Percentiles rank a stretch among this genome's conserved stretches.
Evolutionary conservation across 2,797 vertebrate species (phyloP).

Genomic region (Pseudochirops corinnae): DNA sequence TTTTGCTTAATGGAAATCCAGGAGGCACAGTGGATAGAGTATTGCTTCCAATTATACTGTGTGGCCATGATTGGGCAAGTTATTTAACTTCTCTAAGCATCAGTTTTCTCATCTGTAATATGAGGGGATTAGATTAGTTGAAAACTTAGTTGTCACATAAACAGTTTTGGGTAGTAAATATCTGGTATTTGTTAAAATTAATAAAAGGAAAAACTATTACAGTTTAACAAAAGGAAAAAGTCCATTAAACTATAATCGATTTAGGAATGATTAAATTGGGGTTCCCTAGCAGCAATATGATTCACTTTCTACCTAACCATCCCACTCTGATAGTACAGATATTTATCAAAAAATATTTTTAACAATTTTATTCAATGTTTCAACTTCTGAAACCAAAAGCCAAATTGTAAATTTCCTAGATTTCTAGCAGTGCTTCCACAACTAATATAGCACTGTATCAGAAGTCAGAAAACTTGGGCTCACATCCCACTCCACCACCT

Average conservation of each 20-base stretch:
- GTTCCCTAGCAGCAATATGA: neutral
- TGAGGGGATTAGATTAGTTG: neutral
- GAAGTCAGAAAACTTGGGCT: neutral
- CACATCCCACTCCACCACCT: neutral
- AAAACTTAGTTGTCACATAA: neutral
- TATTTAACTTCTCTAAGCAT: neutral
- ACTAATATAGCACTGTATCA: neutral
- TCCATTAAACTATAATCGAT: neutral
- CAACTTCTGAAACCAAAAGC: neutral
- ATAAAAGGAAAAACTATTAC: neutral
- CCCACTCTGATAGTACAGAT: neutral
- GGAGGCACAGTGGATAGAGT: too few species aligned
- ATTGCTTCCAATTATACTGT: neutral
- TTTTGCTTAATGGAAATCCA: neutral
- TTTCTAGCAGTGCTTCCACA: neutral
- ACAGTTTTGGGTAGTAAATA: neutral
- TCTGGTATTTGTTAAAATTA: neutral
- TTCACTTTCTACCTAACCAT: neutral
- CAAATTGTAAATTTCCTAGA: neutral
- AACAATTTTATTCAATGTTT: neutral
- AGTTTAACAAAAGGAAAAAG: neutral
- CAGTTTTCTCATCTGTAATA: conserved; percentile 11
- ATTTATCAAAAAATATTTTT: neutral
- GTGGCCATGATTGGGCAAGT: neutral
- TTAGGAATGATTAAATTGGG: neutral